Evolutionary conservation across 2,113 vertebrate genomes (phyloP), one percentile per base, ranked within the genome.

Genomic region (Alectura lathami): DNA sequence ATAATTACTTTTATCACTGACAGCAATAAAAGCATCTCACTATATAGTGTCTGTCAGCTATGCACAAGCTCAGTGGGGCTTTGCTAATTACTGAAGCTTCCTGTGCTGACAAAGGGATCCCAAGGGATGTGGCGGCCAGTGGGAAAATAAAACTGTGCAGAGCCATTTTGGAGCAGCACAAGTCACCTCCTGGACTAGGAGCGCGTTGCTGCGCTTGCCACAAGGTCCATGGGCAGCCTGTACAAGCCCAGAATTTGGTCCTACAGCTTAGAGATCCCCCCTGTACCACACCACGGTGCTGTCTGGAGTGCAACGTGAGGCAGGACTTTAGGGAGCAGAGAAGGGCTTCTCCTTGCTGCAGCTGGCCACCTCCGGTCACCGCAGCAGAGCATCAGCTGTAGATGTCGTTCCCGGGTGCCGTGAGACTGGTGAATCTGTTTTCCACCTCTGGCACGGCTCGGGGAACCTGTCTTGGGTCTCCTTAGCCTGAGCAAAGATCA

Each of bases 51-150:
- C 86, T 86, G 81, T 86, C 89, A 94, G 86, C 30, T 23, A 45
- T 1, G 4, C 56, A 79, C n/a, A 29, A 42, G 60, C 82, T 86
- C 43, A 26, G 48, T 6, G 38, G 51, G 56, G 67, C 67, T 74
- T 68, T 60, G 56, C 74, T 90, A 80, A 83, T 90, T 87, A 75
- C 62, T 34, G 27, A 78, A 53, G 34, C 42, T 66, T 69, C 68
- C 78, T 34, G 27, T 8, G 45, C 78, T 70, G 73, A 66, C 68
- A 90, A 30, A 69, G 54, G 20, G 36, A 87, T 43, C 90, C 50
- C 83, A 66, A 45, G 73, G 78, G 86, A 90, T 8, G 12, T 2
- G 6, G 78, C 6, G 4, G 59, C 30, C 0, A 3, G 24, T 6
- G 15, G 23, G 66, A 5, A 38, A 38, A 57, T 56, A 45, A 81